A percentile compares a stretch with the other conserved stretches of the same genome.
phyloP scores from a whole-genome alignment of 1,140 invertebrate species.

The Linepithema humile region DNA sequence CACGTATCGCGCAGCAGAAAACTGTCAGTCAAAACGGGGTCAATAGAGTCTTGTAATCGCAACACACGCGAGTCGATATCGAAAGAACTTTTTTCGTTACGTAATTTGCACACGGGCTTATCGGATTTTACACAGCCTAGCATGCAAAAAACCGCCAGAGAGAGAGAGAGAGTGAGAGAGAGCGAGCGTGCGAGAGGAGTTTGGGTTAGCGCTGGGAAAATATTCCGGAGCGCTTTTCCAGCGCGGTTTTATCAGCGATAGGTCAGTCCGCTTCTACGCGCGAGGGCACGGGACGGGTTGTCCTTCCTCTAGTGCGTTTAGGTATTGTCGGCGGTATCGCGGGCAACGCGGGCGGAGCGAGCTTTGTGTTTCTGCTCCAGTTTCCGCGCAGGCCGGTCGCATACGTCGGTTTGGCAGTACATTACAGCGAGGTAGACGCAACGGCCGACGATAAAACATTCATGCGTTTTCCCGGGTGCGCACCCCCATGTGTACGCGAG shows the following conservation, averaged over 20 bases:
- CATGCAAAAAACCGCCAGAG: slow-evolving; percentile 19
- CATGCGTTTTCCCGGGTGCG: slow-evolving; percentile 75
- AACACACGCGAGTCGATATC: slow-evolving; percentile 46
- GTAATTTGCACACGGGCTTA: slow-evolving; percentile 52
- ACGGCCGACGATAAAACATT: slow-evolving; percentile 81
- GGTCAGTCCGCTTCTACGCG: slow-evolving; percentile 45
- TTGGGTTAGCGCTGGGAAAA: slow-evolving; percentile 58
- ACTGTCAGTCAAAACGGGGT: slow-evolving; percentile 39
- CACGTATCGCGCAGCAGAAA: slow-evolving; percentile 15
- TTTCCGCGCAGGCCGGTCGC: slow-evolving; percentile 72
- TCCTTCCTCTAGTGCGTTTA: slow-evolving; percentile 77
- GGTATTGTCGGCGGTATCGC: slow-evolving; percentile 80
- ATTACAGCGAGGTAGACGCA: slow-evolving; percentile 72
- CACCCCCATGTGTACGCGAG: neutral
- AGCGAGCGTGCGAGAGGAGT: slow-evolving; percentile 3
- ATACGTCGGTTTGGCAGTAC: slow-evolving; percentile 76
- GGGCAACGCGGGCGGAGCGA: slow-evolving; percentile 72
- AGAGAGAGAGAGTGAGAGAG: neutral
- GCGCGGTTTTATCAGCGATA: slow-evolving; percentile 67
- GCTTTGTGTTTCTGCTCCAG: slow-evolving; percentile 83
- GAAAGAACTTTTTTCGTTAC: slow-evolving; percentile 43
- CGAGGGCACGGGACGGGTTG: slow-evolving; percentile 50
- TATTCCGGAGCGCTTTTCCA: slow-evolving; percentile 65
- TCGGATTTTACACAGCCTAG: slow-evolving; percentile 40
- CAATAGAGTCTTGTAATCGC: slow-evolving; percentile 37